These are phyloP conservation scores for Pheosia gnoma DNA, from an alignment of 2,888 invertebrate species.

Conservation along the genomic window DNA sequence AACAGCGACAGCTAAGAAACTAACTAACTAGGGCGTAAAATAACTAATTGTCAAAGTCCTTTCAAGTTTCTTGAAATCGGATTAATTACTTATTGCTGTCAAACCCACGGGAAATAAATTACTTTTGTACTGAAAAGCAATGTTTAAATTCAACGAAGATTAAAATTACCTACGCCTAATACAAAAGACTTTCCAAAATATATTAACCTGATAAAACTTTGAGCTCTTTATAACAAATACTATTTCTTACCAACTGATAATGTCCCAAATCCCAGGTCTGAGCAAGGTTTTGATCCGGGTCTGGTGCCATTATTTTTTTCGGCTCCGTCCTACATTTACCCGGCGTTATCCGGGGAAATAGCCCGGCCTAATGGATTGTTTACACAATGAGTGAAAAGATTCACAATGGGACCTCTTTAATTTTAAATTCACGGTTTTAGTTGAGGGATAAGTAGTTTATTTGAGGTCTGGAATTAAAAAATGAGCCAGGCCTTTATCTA, in stretches of 20 bases:
- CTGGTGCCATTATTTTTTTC: constrained; percentile 16
- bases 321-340: constrained; percentile 10
- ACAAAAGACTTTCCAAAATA: too few relatives aligned
- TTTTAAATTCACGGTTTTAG: neutral
- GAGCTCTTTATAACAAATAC: too few relatives aligned
- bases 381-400: constrained; percentile 2
- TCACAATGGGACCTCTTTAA: constrained; percentile 4
- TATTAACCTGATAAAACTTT: too few relatives aligned
- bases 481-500: neutral
- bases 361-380: constrained; percentile 4
- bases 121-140: too few relatives aligned
- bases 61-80: too few relatives aligned
- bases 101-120: too few relatives aligned
- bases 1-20: too few relatives aligned
- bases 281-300: constrained; percentile 1
- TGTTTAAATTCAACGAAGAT: too few relatives aligned
- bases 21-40: too few relatives aligned
- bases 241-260: neutral
- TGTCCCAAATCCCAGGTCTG: constrained; percentile 11
- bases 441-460: constrained; percentile 1
- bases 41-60: too few relatives aligned
- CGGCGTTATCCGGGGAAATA: constrained; percentile 1
- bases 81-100: too few relatives aligned
- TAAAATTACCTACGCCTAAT: too few relatives aligned
- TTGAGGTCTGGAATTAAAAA: constrained; percentile 1